Percentiles rank a stretch among this genome's conserved stretches.
Conservation (phyloP, 2,113 vertebrate species). For the Loxodonta africana region DNA sequence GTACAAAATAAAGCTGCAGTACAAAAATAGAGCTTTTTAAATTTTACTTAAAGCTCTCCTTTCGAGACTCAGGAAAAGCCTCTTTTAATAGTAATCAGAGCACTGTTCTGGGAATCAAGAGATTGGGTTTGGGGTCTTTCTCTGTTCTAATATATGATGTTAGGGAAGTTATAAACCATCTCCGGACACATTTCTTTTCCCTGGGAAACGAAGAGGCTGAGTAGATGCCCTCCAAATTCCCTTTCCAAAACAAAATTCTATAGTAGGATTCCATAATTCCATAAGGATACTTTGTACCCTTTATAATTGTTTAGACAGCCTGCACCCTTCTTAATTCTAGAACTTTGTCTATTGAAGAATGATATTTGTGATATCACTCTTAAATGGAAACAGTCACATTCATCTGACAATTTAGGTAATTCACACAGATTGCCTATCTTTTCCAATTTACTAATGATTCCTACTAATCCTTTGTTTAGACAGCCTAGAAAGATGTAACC, state of each 20-base stretch:
- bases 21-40: not conserved
- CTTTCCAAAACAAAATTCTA: not conserved
- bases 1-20: no score
- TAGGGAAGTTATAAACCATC: not conserved
- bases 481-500: not conserved
- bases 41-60: not conserved
- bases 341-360: not conserved
- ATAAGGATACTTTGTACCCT: not conserved
- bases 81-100: not conserved
- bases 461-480: conserved; percentile 13
- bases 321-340: not conserved
- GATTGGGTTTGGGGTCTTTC: not conserved
- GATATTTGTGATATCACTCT: not conserved
- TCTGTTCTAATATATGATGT: not conserved
- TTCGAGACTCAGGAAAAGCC: not conserved
- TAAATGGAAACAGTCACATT: not conserved
- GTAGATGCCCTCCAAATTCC: not conserved
- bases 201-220: not conserved
- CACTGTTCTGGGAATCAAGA: not conserved
- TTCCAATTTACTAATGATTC: conserved; percentile 6
- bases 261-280: not conserved
- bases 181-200: not conserved
- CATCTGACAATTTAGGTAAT: conserved; percentile 12
- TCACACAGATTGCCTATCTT: not conserved
- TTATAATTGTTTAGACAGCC: not conserved